Base-by-base conservation (phyloP, 37 sponge, comb jelly and placozoan species). In the Beroe ovata region DNA sequence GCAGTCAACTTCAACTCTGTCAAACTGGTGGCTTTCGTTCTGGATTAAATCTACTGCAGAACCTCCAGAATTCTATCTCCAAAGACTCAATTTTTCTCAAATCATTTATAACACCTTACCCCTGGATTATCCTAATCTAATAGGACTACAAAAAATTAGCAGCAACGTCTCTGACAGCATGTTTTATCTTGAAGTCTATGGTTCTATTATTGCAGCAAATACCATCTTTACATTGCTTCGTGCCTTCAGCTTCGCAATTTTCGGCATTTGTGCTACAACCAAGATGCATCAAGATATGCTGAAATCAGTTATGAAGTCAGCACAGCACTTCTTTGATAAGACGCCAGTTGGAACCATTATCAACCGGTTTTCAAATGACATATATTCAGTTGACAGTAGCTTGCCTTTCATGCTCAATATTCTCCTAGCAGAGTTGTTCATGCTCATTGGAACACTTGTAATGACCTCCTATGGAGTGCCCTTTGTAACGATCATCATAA, bases 371-470 rank as follows among this genome's bases (percentile, higher is more conserved):
- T 89, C 81, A 25, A 54, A 37, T 29, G 72, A 60, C 89, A 36
- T 71, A 11, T 72, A 54, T 59, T 23, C 40, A 58, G 63, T 98
- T 72, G 99, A 98, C 77, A 94, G 94, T 88, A 90, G 91, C 29
- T 93, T 98, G 3, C 99, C 99, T 19, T 98, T 98, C 91, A 95
- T 92, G 36, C 41, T 96, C 64, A 98, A 98, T 90, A 96, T 96
- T 89, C 88, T 98, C 29, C 91, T 98, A 69, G 94, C 98, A 4
- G 94, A 97, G 88, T 20, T 95, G 34, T 98, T 92, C 60, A 91
- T 92, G 26, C 90, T 98, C 26, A 41, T 93, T 54, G 99, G 99
- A 18, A 94, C 96, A 21, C 72, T 98, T 4, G 92, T 88, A 0
- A 81, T 94, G 60, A 96, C 95, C 60, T 95, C 95, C 71, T 96